phyloP scores from a whole-genome alignment of 2,113 vertebrate genomes.

The Percina caprodes region DNA sequence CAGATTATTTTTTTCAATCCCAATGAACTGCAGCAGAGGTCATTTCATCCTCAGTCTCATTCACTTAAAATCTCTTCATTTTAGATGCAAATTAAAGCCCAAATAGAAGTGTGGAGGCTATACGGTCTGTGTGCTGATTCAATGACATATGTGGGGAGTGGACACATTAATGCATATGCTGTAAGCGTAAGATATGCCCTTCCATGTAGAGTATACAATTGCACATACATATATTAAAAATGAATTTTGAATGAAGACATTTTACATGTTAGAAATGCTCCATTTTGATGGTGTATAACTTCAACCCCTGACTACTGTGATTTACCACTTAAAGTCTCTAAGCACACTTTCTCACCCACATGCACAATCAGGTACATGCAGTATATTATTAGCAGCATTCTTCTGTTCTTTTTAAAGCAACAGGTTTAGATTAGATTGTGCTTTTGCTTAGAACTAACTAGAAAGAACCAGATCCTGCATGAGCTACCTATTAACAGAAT shows the following conservation, averaged over 20 bases:
- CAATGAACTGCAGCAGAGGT: neutral
- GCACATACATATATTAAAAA: neutral
- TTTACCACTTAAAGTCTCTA: neutral
- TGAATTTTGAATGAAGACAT: neutral
- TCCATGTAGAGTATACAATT: neutral
- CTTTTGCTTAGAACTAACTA: constrained; percentile 31
- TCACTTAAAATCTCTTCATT: neutral
- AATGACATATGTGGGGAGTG: neutral
- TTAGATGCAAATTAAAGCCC: neutral
- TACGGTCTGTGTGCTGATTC: neutral
- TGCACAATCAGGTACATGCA: neutral
- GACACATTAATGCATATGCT: neutral
- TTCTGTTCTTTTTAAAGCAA: constrained; percentile 21
- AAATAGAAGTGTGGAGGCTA: neutral
- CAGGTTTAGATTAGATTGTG: constrained; percentile 36
- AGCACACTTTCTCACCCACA: neutral
- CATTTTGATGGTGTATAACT: neutral
- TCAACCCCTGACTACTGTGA: neutral
- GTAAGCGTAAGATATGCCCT: neutral
- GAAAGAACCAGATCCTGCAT: constrained; percentile 51
- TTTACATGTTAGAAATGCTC: neutral
- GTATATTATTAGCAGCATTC: constrained; percentile 8
- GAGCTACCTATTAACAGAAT: constrained; percentile 56
- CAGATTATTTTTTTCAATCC: neutral
- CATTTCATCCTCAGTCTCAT: neutral